Evolutionary conservation across 2,113 vertebrate genomes (phyloP).

Genomic region (Elephantulus edwardii): DNA sequence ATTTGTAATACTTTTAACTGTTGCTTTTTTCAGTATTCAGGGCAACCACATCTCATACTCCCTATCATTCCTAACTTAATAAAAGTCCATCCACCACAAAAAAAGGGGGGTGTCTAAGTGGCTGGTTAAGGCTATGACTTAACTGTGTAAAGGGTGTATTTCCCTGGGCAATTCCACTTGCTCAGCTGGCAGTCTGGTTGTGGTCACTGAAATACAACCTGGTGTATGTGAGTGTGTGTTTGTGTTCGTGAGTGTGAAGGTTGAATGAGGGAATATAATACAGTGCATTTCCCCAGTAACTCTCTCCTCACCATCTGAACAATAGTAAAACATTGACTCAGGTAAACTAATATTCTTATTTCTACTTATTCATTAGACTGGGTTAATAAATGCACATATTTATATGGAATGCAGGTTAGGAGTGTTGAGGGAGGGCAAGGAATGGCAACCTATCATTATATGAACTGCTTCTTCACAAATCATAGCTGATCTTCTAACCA

Average conservation of each 20-base stretch:
- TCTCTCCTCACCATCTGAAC: not conserved
- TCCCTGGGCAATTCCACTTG: not conserved
- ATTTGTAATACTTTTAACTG: slow-evolving; percentile 18
- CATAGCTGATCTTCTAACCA: too few relatives aligned
- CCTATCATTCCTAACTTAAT: too few relatives aligned
- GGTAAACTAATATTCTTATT: not conserved
- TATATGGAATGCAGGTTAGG: not conserved
- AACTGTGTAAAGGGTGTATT: not conserved
- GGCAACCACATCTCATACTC: too few relatives aligned
- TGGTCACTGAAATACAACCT: not conserved
- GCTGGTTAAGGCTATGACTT: not conserved
- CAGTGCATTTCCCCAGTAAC: not conserved
- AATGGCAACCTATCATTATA: not conserved
- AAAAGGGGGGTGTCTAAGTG: not conserved
- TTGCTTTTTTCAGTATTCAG: slow-evolving; percentile 22
- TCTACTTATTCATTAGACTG: not conserved
- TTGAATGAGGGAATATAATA: not conserved
- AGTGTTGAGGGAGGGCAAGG: not conserved
- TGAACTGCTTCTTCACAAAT: too few relatives aligned
- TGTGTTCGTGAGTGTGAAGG: not conserved
- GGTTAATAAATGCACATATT: not conserved
- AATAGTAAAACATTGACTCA: not conserved
- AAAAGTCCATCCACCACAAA: not conserved
- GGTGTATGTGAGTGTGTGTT: not conserved
- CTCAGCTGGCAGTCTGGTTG: not conserved